Evolutionary conservation across 2,888 invertebrate species (phyloP).

Genomic region (Drosophila macrospina): DNA sequence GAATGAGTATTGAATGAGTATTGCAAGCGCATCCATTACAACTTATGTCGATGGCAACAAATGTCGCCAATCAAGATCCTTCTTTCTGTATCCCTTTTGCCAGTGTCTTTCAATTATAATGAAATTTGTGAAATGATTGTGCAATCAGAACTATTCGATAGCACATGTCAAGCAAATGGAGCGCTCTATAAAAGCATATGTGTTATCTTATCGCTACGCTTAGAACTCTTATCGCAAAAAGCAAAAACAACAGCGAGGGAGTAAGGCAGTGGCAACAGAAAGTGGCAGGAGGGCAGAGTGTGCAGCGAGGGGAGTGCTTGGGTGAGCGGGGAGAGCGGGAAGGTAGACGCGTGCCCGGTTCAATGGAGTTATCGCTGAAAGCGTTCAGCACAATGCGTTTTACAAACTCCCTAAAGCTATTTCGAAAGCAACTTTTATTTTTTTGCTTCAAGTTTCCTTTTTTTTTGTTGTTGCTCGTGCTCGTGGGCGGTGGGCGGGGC

Average conservation of each 20-base stretch:
- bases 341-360: conserved; percentile 66
- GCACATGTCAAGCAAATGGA: conserved; percentile 71
- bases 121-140: conserved; percentile 69
- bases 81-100: conserved; percentile 31
- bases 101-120: conserved; percentile 66
- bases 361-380: conserved; percentile 74
- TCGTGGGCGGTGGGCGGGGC: conserved; percentile 5
- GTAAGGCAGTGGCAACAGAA: too few species aligned
- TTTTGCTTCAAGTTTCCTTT: too few species aligned
- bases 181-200: conserved; percentile 43
- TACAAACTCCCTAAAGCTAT: conserved; percentile 73
- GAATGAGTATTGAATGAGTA: neutral
- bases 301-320: neutral
- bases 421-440: conserved; percentile 62
- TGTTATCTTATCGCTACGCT: conserved; percentile 63
- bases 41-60: neutral
- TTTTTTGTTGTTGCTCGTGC: conserved; percentile 28
- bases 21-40: neutral
- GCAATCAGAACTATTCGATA: conserved; percentile 73
- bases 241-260: conserved; percentile 33
- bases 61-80: conserved; percentile 1
- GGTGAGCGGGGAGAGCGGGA: neutral
- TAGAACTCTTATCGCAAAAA: conserved; percentile 24
- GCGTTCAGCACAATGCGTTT: conserved; percentile 71
- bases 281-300: neutral